A percentile compares a stretch with the other conserved stretches of the same genome.
These are phyloP conservation scores for Yponomeuta evonymella DNA, from an alignment of 2,888 invertebrate genomes.

Conservation along the genomic window DNA sequence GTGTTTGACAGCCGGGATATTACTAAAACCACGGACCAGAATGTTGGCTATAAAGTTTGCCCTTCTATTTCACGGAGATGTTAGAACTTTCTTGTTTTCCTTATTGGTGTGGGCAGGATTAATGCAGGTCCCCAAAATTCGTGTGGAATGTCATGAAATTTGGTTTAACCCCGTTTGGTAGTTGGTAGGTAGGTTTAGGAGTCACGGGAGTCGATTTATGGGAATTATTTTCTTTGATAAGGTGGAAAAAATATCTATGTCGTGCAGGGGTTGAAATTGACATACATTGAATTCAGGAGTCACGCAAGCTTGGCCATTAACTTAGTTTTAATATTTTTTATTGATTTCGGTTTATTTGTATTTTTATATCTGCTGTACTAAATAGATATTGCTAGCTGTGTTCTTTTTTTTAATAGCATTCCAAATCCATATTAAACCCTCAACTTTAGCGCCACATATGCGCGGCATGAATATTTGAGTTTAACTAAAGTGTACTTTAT, in stretches of 20 bases:
- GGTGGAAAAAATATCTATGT: background rate
- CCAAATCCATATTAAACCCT: background rate
- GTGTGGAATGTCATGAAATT: conserved; percentile 22
- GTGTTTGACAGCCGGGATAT: background rate
- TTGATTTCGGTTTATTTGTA: too few species aligned
- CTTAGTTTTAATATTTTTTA: too few species aligned
- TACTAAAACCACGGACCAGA: background rate
- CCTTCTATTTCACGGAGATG: conserved; percentile 18
- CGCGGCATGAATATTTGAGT: too few species aligned
- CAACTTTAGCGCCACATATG: too few species aligned
- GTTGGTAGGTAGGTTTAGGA: conserved; percentile 9
- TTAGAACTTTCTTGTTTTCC: conserved; percentile 31
- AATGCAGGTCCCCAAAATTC: conserved; percentile 3
- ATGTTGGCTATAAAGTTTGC: conserved; percentile 3
- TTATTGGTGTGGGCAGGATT: conserved; percentile 21
- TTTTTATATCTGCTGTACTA: too few species aligned
- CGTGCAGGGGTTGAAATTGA: background rate
- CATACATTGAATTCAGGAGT: background rate
- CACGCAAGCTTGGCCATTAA: background rate
- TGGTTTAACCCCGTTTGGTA: conserved; percentile 11
- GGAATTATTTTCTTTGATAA: conserved; percentile 4
- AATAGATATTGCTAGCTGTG: too few species aligned
- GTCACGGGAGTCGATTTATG: conserved; percentile 5
- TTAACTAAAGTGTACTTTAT: too few species aligned
- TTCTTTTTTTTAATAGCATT: background rate